Evolutionary conservation across 2,797 vertebrate genomes (phyloP).

Genomic region (Enteromius paludinosus): DNA sequence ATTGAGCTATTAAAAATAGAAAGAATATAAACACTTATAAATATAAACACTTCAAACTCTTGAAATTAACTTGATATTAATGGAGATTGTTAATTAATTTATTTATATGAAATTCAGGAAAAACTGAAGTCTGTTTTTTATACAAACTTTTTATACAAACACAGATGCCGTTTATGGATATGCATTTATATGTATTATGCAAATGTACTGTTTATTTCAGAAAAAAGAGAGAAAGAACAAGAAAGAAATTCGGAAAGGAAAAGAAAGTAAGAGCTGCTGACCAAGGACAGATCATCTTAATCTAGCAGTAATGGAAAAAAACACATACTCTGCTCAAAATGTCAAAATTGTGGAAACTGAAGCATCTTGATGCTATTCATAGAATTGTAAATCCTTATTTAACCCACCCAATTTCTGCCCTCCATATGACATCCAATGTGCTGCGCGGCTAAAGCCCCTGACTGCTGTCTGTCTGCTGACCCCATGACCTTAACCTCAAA

Average conservation of each 20-base stretch:
- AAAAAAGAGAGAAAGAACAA: background rate
- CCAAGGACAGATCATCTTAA: background rate
- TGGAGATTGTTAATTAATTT: no score
- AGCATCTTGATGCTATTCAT: constrained; percentile 31
- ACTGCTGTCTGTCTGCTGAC: constrained; percentile 51
- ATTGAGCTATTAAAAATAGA: background rate
- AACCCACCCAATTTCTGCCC: constrained; percentile 38
- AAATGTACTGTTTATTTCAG: background rate
- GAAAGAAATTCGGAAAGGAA: background rate
- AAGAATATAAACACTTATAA: background rate
- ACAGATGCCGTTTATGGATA: background rate
- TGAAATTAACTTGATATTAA: background rate
- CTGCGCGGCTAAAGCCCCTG: constrained; percentile 13
- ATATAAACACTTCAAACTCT: background rate
- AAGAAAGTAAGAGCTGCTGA: no score
- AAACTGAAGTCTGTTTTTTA: background rate
- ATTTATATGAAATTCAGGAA: background rate
- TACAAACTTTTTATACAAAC: background rate
- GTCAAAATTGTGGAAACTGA: background rate
- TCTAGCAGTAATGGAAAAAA: background rate
- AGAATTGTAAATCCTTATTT: constrained; percentile 32
- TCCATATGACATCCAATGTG: constrained; percentile 37
- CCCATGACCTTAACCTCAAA: constrained; percentile 39
- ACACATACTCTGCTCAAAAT: constrained; percentile 1
- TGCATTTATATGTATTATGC: background rate